Evolutionary conservation across 2,888 invertebrate species (phyloP).

Genomic region (Gymnocheta viridis): DNA sequence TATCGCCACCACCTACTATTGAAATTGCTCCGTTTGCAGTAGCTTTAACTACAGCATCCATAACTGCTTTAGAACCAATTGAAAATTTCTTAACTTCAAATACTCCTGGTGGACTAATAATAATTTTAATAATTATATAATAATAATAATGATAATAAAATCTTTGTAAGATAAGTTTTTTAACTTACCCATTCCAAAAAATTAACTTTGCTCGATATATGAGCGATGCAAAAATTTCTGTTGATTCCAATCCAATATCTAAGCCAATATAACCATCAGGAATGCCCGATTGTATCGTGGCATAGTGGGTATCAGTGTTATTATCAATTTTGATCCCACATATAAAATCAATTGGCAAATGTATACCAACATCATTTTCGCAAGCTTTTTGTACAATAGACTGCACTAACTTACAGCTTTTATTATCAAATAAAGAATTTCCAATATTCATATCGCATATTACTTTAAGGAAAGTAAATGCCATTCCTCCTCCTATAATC

Average conservation of each 20-base stretch:
- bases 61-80: conserved; percentile 93
- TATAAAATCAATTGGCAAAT: conserved; percentile 96
- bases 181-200: conserved; percentile 94
- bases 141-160: too few relatives aligned
- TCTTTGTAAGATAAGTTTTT: neutral
- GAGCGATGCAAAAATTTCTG: conserved; percentile 90
- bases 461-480: conserved; percentile 98
- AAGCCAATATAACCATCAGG: conserved; percentile 97
- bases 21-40: conserved; percentile 91
- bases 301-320: conserved; percentile 91
- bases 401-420: conserved; percentile 96
- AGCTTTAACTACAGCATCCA: conserved; percentile 96
- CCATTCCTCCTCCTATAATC: conserved; percentile 99
- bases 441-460: conserved; percentile 97
- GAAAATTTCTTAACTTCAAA: conserved; percentile 98
- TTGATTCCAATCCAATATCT: conserved; percentile 94
- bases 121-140: too few relatives aligned
- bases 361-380: conserved; percentile 94
- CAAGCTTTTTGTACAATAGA: conserved; percentile 95
- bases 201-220: conserved; percentile 95
- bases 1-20: conserved; percentile 98
- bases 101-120: conserved; percentile 91
- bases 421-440: conserved; percentile 95
- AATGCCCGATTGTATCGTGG: conserved; percentile 91
- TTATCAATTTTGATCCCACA: conserved; percentile 89